Evolutionary conservation across 1,140 invertebrate genomes (phyloP), one percentile per base, ranked within the genome.

Genomic region (Ips typographus): DNA sequence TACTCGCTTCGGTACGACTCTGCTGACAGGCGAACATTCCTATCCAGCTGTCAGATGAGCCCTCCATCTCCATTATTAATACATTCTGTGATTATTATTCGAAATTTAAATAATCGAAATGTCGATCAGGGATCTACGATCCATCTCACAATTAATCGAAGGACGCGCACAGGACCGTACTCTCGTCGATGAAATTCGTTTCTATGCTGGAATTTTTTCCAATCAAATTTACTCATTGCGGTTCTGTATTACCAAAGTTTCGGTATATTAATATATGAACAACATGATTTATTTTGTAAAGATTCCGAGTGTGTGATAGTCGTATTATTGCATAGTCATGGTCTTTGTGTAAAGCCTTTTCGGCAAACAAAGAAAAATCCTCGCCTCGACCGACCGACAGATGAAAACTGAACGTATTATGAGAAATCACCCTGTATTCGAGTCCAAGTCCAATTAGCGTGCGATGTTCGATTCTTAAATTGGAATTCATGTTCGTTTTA

Each of bases 31-130:
- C 22, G 22, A 22, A 22, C 22, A 22, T 22, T 22, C 22, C 22
- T 22, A 22, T 59, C 44, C 7, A 49, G 51, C 39, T 62, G 53
- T 64, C 68, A 64, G 58, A 60, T 60, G 65, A 51, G 68, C 60
- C 22, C 68, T 44, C 43, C 22, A 22, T 22, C 59, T 53, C 60
- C 67, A 68, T 70, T 62, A 70, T 70, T 70, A 70, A 70, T 70
- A 70, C 68, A 58, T 70, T 70, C 60, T 70, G 60, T 70, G 68
- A 70, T 70, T 70, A 70, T 70, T 70, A 70, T 70, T 70, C 68
- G 55, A 64, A 70, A 70, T 64, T 64, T 62, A 62, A 70, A 70
- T 70, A 64, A 70, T 70, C 68, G 68, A 70, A 70, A 70, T 70
- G 68, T 70, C 68, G 68, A 70, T 70, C 68, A 70, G 68, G 64